phyloP scores from a whole-genome alignment of 2,888 invertebrate species.

The Siphlonurus alternatus region DNA sequence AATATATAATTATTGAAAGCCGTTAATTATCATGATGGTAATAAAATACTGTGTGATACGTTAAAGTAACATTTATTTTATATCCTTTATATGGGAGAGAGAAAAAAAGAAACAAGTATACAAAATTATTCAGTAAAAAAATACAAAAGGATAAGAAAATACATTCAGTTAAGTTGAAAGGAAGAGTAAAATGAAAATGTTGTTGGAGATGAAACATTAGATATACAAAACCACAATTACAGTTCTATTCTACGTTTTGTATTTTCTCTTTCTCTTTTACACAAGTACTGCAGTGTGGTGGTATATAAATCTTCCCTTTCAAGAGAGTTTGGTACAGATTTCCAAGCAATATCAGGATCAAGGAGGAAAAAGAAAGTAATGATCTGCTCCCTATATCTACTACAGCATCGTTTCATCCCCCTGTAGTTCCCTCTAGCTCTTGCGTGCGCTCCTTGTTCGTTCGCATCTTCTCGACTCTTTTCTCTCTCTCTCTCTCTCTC shows the following conservation, averaged over 20 bases:
- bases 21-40: too few relatives aligned
- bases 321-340: background rate
- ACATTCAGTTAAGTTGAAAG: background rate
- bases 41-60: too few relatives aligned
- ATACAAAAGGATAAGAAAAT: too few relatives aligned
- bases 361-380: background rate
- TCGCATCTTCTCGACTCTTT: too few relatives aligned
- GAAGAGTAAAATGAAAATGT: background rate
- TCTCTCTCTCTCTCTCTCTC: slow-evolving; percentile 5
- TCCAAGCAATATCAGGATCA: background rate
- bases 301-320: background rate
- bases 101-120: too few relatives aligned
- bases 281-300: background rate
- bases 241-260: background rate
- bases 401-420: background rate
- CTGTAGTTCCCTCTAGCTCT: too few relatives aligned
- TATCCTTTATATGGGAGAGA: too few relatives aligned
- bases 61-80: too few relatives aligned
- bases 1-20: too few relatives aligned
- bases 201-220: background rate
- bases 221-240: background rate
- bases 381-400: background rate
- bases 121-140: too few relatives aligned
- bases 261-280: background rate
- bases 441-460: too few relatives aligned